Conservation (phyloP, 2,888 invertebrate genomes). For the Luffia ferchaultella region DNA sequence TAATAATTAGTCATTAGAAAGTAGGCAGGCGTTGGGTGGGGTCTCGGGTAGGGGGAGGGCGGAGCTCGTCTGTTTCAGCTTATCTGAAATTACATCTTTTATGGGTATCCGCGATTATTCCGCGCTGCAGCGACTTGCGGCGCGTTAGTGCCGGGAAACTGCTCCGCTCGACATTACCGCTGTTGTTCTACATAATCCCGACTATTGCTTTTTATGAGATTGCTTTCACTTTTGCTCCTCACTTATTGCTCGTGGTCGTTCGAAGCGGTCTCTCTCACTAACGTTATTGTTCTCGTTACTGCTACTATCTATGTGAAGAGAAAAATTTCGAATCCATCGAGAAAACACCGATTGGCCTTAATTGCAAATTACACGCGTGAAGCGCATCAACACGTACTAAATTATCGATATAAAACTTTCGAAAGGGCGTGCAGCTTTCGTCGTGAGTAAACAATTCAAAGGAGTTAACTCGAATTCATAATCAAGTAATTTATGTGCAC, state of each 20-base stretch:
- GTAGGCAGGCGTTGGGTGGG: conserved; percentile 45
- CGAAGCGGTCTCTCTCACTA: conserved; percentile 1
- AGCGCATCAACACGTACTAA: too few relatives aligned
- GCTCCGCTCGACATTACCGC: conserved; percentile 54
- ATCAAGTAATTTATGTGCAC: conserved; percentile 68
- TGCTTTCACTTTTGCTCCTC: conserved; percentile 40
- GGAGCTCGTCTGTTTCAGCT: conserved; percentile 55
- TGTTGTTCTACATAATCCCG: conserved; percentile 57
- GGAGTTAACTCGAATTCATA: conserved; percentile 64
- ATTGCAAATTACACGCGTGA: too few relatives aligned
- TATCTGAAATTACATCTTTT: conserved; percentile 68
- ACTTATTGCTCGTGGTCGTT: conserved; percentile 18
- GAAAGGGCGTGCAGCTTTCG: conserved; percentile 13
- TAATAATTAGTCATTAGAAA: conserved; percentile 68
- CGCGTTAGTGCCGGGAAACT: conserved; percentile 59
- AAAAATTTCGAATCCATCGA: too few relatives aligned
- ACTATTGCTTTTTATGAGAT: conserved; percentile 58
- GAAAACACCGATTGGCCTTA: too few relatives aligned
- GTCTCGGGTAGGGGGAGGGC: conserved; percentile 15
- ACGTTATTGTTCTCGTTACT: neutral
- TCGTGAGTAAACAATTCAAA: conserved; percentile 61
- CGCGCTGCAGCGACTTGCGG: conserved; percentile 62
- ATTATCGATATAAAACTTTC: too few relatives aligned
- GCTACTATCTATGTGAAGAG: neutral
- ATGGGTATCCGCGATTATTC: conserved; percentile 67